Evolutionary conservation across 1,140 invertebrate genomes (phyloP).

Genomic region (Lucilia sericata): DNA sequence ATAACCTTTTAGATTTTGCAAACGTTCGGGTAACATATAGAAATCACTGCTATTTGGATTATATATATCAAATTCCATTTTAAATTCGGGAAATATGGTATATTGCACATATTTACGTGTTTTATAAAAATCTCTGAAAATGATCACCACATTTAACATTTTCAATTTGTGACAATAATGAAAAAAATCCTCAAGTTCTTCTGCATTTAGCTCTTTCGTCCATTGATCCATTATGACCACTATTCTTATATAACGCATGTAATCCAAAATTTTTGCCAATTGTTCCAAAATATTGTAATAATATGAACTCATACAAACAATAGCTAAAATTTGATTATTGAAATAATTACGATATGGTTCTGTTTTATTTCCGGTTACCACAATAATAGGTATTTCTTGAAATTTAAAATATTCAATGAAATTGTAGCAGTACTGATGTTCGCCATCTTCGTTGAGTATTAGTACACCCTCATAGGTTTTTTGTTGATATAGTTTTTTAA

Average conservation of each 20-base stretch:
- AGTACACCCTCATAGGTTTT: background rate
- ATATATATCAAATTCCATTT: background rate
- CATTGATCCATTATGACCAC: background rate
- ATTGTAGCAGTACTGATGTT: background rate
- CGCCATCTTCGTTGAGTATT: background rate
- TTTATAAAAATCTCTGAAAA: background rate
- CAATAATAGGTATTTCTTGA: background rate
- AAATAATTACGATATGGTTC: background rate
- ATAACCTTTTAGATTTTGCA: conserved; percentile 7
- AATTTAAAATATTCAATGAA: background rate
- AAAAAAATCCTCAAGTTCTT: background rate
- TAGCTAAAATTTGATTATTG: conserved; percentile 20
- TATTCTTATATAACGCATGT: background rate
- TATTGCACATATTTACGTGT: background rate
- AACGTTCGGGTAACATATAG: background rate
- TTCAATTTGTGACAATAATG: background rate
- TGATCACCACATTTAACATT: conserved; percentile 19
- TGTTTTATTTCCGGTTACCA: background rate
- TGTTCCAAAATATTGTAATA: background rate
- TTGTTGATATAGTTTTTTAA: background rate
- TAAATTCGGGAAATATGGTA: background rate
- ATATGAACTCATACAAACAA: background rate
- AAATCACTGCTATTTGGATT: background rate
- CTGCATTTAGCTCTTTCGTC: too few species aligned
- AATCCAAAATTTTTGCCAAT: background rate